Percentiles rank a stretch among this genome's conserved stretches.
These are phyloP conservation scores for Suncus etruscus DNA, from an alignment of 2,113 vertebrate genomes.

Conservation along the genomic window DNA sequence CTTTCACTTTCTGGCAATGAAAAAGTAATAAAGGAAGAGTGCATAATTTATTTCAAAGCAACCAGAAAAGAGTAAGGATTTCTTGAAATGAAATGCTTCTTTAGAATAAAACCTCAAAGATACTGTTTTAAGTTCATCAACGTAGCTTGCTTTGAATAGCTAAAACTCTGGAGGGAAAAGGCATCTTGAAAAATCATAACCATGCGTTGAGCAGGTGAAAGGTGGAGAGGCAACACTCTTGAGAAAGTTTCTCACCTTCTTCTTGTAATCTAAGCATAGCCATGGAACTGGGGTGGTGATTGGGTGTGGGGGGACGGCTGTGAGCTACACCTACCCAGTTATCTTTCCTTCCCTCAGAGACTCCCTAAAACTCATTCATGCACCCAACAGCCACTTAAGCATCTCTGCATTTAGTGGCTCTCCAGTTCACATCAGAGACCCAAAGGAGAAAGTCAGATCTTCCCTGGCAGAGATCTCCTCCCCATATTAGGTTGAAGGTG, in stretches of 20 bases:
- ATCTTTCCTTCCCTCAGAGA: neutral
- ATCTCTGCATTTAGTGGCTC: neutral
- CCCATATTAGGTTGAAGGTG: neutral
- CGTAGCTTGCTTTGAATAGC: neutral
- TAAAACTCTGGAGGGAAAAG: neutral
- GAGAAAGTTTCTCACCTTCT: neutral
- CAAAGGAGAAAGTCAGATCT: neutral
- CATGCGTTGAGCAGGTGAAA: neutral
- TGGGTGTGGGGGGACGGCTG: neutral
- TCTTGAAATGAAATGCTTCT: neutral
- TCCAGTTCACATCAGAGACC: neutral
- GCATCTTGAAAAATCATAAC: neutral
- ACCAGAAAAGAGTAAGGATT: slow-evolving; percentile 30
- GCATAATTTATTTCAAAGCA: slow-evolving; percentile 5
- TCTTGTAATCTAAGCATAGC: neutral
- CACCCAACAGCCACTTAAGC: neutral
- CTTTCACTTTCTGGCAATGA: neutral
- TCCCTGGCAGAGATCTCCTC: neutral
- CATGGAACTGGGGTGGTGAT: neutral
- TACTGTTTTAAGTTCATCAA: neutral
- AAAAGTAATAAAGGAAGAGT: neutral
- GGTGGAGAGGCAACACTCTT: neutral
- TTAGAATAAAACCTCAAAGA: neutral
- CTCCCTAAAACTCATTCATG: neutral
- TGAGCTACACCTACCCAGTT: neutral